Base-by-base conservation (phyloP, 2,797 vertebrate genomes). In the Megalops cyprinoides region DNA sequence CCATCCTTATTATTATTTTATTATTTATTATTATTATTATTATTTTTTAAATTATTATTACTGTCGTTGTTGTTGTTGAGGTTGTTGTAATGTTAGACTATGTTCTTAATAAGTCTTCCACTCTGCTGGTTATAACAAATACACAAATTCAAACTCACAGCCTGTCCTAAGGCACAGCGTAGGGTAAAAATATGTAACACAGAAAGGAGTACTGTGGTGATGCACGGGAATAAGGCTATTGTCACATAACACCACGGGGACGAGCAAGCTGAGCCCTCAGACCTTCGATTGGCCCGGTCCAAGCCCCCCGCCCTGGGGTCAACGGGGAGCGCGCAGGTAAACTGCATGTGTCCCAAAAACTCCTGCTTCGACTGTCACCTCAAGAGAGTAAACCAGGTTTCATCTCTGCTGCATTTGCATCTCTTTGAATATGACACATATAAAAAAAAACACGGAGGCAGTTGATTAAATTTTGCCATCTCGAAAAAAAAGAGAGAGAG, bases 401-500 rank as follows among this genome's bases (percentile, higher is more conserved):
- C 91, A 91, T 95, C 94, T 95, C 93, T 92, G 96, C 94, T 95
- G 6, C 95, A 97, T 97, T 97, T 97, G 96, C 96, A 97, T 97
- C 96, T 96, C 96, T 97, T 97, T 96, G 96, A 98, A 98, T 97
- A 93, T 94, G 97, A 97, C 94, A 95, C 96, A 96, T 96, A 95
- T 88, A 90, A 93, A 91, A 89, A 88, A 88, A 96, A 95, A 82
- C 82, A 95, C 93, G 55, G 93, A 95, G 93, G 93, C 92, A 84
- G 93, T 95, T 97, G 96, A 97, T 97, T 97, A 97, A 96, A 96
- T 95, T 96, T 96, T 96, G 95, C 96, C 95, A 85, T 97, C 96
- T 95, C 96, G 96, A 97, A 97, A 97, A 98, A 97, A 96, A 96
- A 91, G n/a, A n/a, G n/a, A n/a, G n/a, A n/a, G n/a, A n/a, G n/a